A percentile compares a stretch with the other conserved stretches of the same genome.
These are phyloP conservation scores for Chinchilla lanigera DNA, from an alignment of 2,113 vertebrate species.

Conservation along the genomic window DNA sequence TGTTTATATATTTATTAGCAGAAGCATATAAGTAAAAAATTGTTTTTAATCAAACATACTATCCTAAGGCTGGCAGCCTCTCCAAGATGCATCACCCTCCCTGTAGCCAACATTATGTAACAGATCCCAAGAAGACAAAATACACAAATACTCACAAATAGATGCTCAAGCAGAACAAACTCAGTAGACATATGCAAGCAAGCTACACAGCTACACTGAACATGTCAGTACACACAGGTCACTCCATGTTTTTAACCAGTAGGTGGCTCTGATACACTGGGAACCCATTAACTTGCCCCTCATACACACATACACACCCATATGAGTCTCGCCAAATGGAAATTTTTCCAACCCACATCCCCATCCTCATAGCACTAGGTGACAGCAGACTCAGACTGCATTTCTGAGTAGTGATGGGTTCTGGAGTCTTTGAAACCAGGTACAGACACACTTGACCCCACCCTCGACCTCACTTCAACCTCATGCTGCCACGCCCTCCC, in stretches of 20 bases:
- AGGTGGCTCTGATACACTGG: neutral
- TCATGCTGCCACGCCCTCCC: neutral
- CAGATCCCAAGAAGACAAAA: neutral
- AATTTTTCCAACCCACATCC: neutral
- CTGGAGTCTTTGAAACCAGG: neutral
- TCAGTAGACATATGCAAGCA: neutral
- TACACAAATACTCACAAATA: neutral
- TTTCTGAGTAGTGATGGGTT: neutral
- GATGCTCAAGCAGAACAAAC: neutral
- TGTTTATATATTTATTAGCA: too few species aligned
- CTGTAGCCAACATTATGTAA: neutral
- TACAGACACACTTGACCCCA: rapidly evolving
- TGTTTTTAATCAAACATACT: slow-evolving; percentile 52
- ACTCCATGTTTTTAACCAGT: neutral
- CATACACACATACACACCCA: neutral
- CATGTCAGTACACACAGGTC: neutral
- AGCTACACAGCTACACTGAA: neutral
- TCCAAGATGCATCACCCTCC: neutral
- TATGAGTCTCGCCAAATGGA: neutral
- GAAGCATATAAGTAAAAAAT: neutral
- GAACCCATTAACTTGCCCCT: neutral
- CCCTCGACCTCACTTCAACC: neutral
- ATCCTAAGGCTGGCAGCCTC: neutral
- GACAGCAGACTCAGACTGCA: neutral
- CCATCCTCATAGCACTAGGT: neutral